These are phyloP conservation scores for Sterrhoptilus dennistouni DNA, from an alignment of 2,113 vertebrate species.

Conservation along the genomic window DNA sequence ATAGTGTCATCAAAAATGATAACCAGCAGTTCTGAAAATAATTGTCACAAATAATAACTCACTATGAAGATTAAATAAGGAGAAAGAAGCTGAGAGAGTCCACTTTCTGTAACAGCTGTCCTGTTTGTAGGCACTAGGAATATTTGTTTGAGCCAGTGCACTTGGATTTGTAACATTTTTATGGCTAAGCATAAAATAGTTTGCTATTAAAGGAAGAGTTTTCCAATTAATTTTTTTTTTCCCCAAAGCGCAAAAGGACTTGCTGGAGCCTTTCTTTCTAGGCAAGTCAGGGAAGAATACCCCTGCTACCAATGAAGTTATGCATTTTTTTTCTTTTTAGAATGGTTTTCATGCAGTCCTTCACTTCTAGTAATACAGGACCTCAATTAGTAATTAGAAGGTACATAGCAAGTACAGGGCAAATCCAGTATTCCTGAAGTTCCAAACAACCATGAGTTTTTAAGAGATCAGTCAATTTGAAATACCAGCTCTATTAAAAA, in stretches of 20 bases:
- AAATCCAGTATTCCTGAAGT: neutral
- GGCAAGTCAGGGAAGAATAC: neutral
- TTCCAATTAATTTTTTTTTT: neutral
- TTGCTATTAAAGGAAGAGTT: slow-evolving; percentile 41
- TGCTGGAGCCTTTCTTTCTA: neutral
- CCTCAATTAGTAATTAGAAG: neutral
- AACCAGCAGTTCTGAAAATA: neutral
- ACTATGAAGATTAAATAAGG: neutral
- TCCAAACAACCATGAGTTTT: neutral
- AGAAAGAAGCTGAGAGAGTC: neutral
- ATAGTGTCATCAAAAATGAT: neutral
- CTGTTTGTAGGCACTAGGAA: neutral
- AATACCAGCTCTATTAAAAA: neutral
- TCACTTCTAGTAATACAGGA: neutral
- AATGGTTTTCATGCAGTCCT: neutral
- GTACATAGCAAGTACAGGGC: neutral
- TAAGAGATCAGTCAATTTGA: neutral
- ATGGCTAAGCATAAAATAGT: slow-evolving; percentile 7
- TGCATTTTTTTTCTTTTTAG: neutral
- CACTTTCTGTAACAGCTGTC: neutral
- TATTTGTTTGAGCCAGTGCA: slow-evolving; percentile 5
- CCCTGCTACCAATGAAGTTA: neutral
- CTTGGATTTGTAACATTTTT: slow-evolving; percentile 11
- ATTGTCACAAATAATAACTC: neutral
- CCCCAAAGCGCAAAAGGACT: neutral